A percentile compares a stretch with the other conserved stretches of the same genome.
phyloP scores from a whole-genome alignment of 2,113 vertebrate genomes.

The Cryptotis parvus region DNA sequence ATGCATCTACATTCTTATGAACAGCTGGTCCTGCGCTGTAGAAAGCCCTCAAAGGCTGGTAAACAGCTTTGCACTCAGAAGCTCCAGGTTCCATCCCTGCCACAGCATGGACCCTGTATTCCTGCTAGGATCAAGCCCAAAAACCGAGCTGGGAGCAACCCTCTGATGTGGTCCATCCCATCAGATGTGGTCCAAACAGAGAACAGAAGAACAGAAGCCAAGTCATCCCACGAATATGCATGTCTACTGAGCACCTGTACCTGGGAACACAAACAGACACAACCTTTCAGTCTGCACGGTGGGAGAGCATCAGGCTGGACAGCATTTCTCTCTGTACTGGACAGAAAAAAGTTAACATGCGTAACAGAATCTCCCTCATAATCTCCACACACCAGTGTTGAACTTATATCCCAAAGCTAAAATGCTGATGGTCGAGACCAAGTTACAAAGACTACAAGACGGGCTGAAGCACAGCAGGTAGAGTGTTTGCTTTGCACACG shows the following conservation, averaged over 20 bases:
- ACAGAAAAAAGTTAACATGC: constrained; percentile 1
- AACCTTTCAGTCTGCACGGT: background rate
- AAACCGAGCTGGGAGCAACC: too few relatives aligned
- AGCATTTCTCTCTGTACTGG: background rate
- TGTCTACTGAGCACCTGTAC: background rate
- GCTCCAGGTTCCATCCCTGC: background rate
- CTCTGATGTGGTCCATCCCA: too few relatives aligned
- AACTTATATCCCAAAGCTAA: background rate
- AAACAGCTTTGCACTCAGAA: too few relatives aligned
- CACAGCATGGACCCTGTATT: too few relatives aligned
- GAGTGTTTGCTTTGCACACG: too few relatives aligned
- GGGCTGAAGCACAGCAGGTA: background rate
- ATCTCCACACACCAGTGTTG: too few relatives aligned
- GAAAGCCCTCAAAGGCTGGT: too few relatives aligned
- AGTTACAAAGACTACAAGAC: background rate
- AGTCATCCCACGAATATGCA: background rate
- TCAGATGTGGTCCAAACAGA: too few relatives aligned
- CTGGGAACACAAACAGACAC: background rate
- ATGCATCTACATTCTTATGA: background rate
- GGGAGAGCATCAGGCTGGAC: background rate
- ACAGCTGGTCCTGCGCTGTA: background rate
- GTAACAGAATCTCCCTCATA: background rate
- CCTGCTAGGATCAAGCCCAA: too few relatives aligned
- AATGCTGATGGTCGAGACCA: background rate
- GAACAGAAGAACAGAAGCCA: background rate